These are phyloP conservation scores for Stenichneumon culpator DNA, from an alignment of 2,888 invertebrate genomes.

Conservation along the genomic window DNA sequence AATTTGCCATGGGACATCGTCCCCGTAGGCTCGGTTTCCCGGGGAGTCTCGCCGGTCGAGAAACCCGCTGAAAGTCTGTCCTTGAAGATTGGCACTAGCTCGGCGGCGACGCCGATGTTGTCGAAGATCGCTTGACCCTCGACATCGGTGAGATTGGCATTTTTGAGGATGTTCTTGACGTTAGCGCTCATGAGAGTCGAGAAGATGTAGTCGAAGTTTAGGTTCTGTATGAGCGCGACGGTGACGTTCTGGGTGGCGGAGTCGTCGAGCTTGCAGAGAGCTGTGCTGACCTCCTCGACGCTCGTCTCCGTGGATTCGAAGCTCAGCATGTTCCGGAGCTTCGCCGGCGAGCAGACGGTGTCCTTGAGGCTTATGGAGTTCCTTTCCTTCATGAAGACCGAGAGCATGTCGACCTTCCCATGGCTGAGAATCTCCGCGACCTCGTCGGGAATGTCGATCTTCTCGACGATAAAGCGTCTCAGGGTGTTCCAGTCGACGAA, in stretches of 20 bases:
- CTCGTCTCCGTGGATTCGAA: slow-evolving; percentile 74
- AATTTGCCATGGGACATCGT: slow-evolving; percentile 82
- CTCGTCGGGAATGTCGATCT: slow-evolving; percentile 75
- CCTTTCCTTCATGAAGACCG: slow-evolving; percentile 79
- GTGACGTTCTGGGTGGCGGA: slow-evolving; percentile 84
- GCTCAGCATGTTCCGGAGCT: slow-evolving; percentile 78
- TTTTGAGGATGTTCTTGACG: slow-evolving; percentile 85
- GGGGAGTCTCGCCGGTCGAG: slow-evolving; percentile 33
- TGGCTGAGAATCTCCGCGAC: slow-evolving; percentile 75
- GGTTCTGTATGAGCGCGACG: slow-evolving; percentile 84
- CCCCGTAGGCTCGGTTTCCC: slow-evolving; percentile 27
- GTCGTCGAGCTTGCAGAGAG: slow-evolving; percentile 86
- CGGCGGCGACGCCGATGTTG: slow-evolving; percentile 84
- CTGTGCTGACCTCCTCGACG: slow-evolving; percentile 83
- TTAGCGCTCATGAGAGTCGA: slow-evolving; percentile 84
- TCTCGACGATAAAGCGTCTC: slow-evolving; percentile 75
- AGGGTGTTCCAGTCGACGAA: slow-evolving; percentile 82
- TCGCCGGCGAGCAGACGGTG: slow-evolving; percentile 80
- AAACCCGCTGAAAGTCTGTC: slow-evolving; percentile 75
- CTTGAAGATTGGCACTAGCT: slow-evolving; percentile 85
- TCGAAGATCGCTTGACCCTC: slow-evolving; percentile 85
- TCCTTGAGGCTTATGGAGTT: slow-evolving; percentile 77
- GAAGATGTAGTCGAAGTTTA: slow-evolving; percentile 84
- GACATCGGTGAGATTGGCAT: slow-evolving; percentile 85
- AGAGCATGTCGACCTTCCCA: slow-evolving; percentile 81